Conservation (phyloP, 2,113 vertebrate genomes). For the Lycaon pictus region DNA sequence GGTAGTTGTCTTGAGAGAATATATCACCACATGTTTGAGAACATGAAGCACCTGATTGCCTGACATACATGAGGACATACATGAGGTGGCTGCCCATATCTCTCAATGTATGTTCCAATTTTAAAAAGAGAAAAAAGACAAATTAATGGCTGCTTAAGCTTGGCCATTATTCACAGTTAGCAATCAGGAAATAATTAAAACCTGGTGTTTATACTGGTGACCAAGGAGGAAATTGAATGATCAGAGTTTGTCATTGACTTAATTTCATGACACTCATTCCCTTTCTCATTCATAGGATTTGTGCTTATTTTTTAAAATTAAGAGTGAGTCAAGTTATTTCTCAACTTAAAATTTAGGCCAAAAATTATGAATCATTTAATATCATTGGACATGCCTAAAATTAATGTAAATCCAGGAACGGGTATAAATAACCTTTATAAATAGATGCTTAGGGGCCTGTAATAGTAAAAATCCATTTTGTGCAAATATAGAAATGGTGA, state of each 20-base stretch:
- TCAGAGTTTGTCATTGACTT: background rate
- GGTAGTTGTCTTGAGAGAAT: conserved; percentile 1
- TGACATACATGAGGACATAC: background rate
- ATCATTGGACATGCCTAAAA: background rate
- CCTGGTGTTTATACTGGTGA: background rate
- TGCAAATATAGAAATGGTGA: background rate
- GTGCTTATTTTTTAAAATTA: conserved; percentile 7
- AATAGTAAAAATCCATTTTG: background rate
- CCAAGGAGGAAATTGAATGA: background rate
- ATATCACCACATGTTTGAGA: background rate
- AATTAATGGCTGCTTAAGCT: background rate
- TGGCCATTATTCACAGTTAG: background rate
- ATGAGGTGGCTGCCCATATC: background rate
- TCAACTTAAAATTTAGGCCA: conserved; percentile 34
- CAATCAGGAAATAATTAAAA: conserved; percentile 64
- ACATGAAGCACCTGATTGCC: background rate
- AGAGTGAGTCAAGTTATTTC: background rate
- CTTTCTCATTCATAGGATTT: background rate
- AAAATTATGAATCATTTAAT: background rate
- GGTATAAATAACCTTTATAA: background rate
- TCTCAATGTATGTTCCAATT: conserved; percentile 16
- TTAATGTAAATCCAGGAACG: background rate
- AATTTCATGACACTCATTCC: background rate
- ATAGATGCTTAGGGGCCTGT: background rate
- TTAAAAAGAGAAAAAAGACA: background rate